Percentiles rank a stretch among this genome's conserved stretches.
phyloP scores from a whole-genome alignment of 2,113 vertebrate genomes.

The Hylia prasina region DNA sequence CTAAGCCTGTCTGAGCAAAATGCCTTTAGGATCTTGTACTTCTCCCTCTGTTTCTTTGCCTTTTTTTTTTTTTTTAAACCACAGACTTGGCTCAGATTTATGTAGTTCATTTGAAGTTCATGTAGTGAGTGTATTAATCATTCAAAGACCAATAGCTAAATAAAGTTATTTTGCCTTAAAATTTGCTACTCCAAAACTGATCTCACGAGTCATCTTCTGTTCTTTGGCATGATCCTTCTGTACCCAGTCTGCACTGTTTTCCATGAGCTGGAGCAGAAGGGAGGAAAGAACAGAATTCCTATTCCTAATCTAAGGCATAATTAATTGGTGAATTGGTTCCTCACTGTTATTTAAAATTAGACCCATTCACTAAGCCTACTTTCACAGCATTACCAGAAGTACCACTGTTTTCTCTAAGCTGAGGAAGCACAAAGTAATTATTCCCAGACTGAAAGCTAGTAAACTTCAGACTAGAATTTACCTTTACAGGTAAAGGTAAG shows the following conservation, averaged over 20 bases:
- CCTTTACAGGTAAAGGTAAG: conserved; percentile 2
- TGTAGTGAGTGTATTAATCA: not conserved
- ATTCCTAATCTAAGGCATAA: not conserved
- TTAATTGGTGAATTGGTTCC: not conserved
- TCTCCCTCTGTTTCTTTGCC: not conserved
- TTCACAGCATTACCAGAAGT: not conserved
- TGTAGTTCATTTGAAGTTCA: conserved; percentile 35
- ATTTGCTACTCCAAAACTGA: not conserved
- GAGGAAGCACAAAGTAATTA: not conserved
- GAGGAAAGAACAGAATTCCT: not conserved
- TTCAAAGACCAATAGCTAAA: not conserved
- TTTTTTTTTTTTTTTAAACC: not conserved
- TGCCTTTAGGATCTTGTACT: not conserved
- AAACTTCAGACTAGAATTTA: conserved; percentile 4
- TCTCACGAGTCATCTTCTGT: not conserved
- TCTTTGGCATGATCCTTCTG: not conserved
- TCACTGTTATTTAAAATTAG: not conserved
- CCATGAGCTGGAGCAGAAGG: not conserved
- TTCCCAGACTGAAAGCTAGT: not conserved
- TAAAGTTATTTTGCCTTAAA: not conserved
- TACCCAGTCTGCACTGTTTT: not conserved
- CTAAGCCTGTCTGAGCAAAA: not conserved
- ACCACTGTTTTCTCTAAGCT: not conserved
- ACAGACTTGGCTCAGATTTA: not conserved
- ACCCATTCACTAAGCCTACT: not conserved